phyloP scores from a whole-genome alignment of 2,113 vertebrate genomes.

The Eptesicus fuscus region DNA sequence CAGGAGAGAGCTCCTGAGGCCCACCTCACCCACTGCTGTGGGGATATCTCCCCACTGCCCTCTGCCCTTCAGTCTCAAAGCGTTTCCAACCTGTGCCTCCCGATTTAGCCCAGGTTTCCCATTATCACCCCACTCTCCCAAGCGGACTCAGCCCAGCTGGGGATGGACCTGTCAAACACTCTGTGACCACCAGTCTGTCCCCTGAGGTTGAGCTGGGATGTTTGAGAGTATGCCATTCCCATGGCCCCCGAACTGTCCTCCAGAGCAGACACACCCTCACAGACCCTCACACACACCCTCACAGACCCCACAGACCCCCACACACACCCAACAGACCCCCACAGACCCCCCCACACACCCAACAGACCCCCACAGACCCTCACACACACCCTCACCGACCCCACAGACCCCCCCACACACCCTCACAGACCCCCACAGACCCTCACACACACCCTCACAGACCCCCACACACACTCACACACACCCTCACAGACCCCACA shows the following conservation, averaged over 20 bases:
- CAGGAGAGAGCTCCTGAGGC: neutral
- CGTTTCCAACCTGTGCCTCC: neutral
- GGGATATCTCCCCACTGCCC: neutral
- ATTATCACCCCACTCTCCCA: neutral
- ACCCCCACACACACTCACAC: neutral
- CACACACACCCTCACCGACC: neutral
- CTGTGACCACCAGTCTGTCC: neutral
- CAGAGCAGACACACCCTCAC: neutral
- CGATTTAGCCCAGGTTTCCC: neutral
- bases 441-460: neutral
- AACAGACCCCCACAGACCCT: neutral
- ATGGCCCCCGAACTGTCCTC: neutral
- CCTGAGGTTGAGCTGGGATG: neutral
- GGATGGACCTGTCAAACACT: neutral
- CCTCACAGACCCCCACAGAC: neutral
- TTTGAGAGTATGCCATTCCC: neutral
- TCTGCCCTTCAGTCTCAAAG: neutral
- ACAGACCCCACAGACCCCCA: neutral
- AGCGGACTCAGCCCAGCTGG: neutral
- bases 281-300: neutral
- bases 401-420: neutral
- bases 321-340: neutral
- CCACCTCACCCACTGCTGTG: neutral
- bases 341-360: neutral
- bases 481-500: no score